Evolutionary conservation across 2,113 vertebrate genomes (phyloP), one percentile per base, ranked within the genome.

Genomic region (Phyllostomus discolor): DNA sequence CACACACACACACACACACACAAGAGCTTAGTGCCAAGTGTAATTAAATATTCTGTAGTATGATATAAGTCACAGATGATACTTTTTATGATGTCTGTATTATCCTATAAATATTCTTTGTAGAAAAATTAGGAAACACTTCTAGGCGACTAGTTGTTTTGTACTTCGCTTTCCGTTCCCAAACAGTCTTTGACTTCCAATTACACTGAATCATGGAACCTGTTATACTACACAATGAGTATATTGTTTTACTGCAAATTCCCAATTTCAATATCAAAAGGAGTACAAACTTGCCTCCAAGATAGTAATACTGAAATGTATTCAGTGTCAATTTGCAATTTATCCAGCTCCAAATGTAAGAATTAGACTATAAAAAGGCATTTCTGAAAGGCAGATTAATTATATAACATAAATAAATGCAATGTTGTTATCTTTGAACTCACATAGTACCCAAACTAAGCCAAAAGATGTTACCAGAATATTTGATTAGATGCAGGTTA

Each of bases 81-180:
- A 48, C 31, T 89, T 91, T 95, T 90, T 67, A 83, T 87, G 33
- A 90, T 76, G 19, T 64, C 73, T 70, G 4, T 43, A 67, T 73
- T 76, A 67, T 69, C n/a, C 28, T 79, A 46, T 79, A 50, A 90
- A 83, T 31, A 48, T 16, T 87, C 38, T 64, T 75, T 82, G 10
- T 50, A 93, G 72, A 90, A 89, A 91, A 88, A 90, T 67, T 84
- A 76, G 43, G 90, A 94, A 88, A 84, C 16, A 89, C 1, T 89
- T 19, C 17, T 86, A 94, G 69, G 54, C 26, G 88, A 92, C 24
- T 22, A 54, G 35, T 88, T 5, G 41, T 72, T 90, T 73, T 91
- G 22, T 43, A 73, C 28, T 50, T 87, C 88, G 26, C 72, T 95
- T 86, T 88, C 35, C 14, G 82, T 50, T 91, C 41, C 35, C 57